phyloP scores from a whole-genome alignment of 1,140 invertebrate genomes.

The Hylaeus volcanicus region DNA sequence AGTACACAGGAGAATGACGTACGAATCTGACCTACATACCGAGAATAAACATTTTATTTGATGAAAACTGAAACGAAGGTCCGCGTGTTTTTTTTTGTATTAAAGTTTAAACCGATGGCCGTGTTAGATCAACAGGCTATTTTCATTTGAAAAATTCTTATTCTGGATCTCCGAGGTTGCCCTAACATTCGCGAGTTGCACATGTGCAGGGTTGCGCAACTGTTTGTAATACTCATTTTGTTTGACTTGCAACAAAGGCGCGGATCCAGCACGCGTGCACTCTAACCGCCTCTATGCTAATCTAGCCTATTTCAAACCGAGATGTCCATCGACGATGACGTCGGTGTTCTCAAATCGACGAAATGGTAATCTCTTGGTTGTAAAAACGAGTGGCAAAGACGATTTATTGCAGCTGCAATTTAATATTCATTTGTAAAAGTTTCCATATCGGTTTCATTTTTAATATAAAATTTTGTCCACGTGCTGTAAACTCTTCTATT shows the following conservation, averaged over 20 bases:
- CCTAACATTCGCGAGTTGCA: conserved; percentile 21
- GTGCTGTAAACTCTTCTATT: too few species aligned
- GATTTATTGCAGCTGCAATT: too few species aligned
- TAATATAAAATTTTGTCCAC: too few species aligned
- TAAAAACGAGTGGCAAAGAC: background rate
- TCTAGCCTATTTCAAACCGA: conserved; percentile 10
- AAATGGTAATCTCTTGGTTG: background rate
- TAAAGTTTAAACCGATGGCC: too few species aligned
- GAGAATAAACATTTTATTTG: too few species aligned
- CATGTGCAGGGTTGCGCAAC: conserved; percentile 54
- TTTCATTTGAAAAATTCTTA: conserved; percentile 5
- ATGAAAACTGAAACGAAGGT: too few species aligned
- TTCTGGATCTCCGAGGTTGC: conserved; percentile 8
- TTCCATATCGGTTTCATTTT: too few species aligned
- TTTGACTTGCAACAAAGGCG: conserved; percentile 53
- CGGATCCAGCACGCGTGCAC: conserved; percentile 46
- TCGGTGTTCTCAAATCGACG: background rate
- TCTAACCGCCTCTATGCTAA: conserved; percentile 48
- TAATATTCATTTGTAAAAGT: too few species aligned
- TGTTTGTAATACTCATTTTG: conserved; percentile 52
- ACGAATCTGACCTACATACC: too few species aligned
- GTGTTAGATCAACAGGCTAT: too few species aligned
- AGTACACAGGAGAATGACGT: too few species aligned
- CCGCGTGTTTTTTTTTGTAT: too few species aligned
- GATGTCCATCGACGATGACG: background rate